Evolutionary conservation across 2,888 invertebrate genomes (phyloP).

Genomic region (Oscheius sp.): DNA sequence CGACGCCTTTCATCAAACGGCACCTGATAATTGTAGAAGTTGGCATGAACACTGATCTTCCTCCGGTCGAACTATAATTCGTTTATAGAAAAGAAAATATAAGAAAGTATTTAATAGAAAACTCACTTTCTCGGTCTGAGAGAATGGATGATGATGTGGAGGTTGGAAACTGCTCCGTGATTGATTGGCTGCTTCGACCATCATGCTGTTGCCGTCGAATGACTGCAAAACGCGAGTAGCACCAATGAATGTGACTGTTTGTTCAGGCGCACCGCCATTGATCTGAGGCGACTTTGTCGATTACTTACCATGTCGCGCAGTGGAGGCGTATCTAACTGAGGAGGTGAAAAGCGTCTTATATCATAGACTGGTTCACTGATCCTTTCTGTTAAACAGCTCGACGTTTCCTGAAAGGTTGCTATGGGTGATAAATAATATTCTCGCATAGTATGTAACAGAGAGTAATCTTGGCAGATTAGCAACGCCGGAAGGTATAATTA

Average conservation of each 20-base stretch:
- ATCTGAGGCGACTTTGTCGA: neutral
- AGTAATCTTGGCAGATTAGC: no score
- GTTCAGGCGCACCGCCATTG: conserved; percentile 16
- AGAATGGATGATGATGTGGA: neutral
- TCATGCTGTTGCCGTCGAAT: conserved; percentile 9
- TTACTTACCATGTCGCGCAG: conserved; percentile 17
- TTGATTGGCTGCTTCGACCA: neutral
- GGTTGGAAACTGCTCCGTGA: conserved; percentile 1
- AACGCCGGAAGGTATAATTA: no score
- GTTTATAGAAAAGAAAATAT: neutral
- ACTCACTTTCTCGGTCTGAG: neutral
- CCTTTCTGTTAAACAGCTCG: conserved; percentile 9
- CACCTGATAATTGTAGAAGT: conserved; percentile 17
- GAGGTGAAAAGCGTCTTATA: conserved; percentile 18
- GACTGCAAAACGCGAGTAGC: conserved; percentile 24
- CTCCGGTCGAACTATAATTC: conserved; percentile 10
- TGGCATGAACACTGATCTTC: conserved; percentile 24
- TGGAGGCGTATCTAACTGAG: conserved; percentile 17
- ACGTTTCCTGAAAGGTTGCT: conserved; percentile 14
- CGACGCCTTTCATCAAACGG: conserved; percentile 6
- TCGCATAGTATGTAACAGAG: no score
- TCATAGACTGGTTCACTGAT: conserved; percentile 25
- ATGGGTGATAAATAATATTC: no score
- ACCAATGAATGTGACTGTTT: conserved; percentile 17
- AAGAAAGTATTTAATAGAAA: neutral